These are phyloP conservation scores for Atta texana DNA, from an alignment of 1,140 invertebrate species.

Conservation along the genomic window DNA sequence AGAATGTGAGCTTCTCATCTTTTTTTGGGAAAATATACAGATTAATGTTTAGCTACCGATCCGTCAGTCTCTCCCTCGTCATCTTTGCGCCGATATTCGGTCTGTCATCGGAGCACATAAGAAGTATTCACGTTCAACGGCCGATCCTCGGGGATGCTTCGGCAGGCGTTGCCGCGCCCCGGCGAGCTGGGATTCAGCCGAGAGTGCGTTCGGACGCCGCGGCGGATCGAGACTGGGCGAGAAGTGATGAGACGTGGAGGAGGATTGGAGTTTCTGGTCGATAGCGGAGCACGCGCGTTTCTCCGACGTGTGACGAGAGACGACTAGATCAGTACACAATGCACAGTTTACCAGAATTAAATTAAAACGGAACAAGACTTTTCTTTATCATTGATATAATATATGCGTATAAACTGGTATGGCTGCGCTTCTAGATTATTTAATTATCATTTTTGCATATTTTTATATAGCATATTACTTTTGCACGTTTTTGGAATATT, in stretches of 20 bases:
- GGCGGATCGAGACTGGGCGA: conserved; percentile 53
- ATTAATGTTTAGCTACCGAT: conserved; percentile 3
- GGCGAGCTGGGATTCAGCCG: conserved; percentile 54
- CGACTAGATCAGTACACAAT: background rate
- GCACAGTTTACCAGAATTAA: background rate
- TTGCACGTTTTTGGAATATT: background rate
- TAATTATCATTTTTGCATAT: background rate
- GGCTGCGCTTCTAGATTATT: background rate
- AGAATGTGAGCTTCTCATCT: background rate
- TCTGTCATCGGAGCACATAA: conserved; percentile 18
- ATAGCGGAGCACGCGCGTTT: conserved; percentile 71
- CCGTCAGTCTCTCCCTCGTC: conserved; percentile 9
- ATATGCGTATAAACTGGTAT: background rate
- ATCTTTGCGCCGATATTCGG: conserved; percentile 38
- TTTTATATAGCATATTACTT: background rate
- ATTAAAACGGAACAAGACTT: background rate
- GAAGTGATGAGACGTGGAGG: conserved; percentile 68
- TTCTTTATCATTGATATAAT: background rate
- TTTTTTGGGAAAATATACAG: background rate
- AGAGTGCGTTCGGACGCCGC: conserved; percentile 15
- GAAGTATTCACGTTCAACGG: background rate
- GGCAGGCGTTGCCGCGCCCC: conserved; percentile 63
- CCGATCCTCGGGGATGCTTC: conserved; percentile 42
- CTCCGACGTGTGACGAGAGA: conserved; percentile 38
- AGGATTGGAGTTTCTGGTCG: conserved; percentile 69